phyloP scores from a whole-genome alignment of 1,140 invertebrate species.

The Alviniconcha marisindica region DNA sequence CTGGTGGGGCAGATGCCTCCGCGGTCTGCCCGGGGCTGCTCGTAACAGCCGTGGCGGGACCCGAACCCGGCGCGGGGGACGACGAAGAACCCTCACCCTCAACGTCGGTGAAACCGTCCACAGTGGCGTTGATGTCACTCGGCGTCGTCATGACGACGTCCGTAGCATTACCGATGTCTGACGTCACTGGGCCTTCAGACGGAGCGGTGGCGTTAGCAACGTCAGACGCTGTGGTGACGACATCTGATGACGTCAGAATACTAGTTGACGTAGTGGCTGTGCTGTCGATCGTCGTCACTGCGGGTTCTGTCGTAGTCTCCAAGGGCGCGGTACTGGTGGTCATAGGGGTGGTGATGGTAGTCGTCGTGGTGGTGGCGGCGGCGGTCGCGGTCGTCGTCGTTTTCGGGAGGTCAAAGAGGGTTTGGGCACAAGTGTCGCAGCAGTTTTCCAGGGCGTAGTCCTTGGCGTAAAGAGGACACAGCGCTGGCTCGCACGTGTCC shows the following conservation, averaged over 20 bases:
- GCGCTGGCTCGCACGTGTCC: constrained; percentile 28
- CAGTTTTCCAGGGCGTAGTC: constrained; percentile 41
- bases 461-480: constrained; percentile 37
- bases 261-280: not conserved
- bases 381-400: constrained; percentile 28
- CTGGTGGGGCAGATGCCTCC: not conserved
- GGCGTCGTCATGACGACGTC: not conserved
- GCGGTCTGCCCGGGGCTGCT: not conserved
- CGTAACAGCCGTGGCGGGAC: not conserved
- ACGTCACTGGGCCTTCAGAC: not conserved
- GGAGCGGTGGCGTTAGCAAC: not conserved
- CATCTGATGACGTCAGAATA: not conserved
- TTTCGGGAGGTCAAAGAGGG: constrained; percentile 31
- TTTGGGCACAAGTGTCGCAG: constrained; percentile 44
- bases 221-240: not conserved
- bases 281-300: not conserved
- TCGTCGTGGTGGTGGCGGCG: constrained; percentile 8
- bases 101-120: not conserved
- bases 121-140: not conserved
- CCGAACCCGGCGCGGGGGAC: not conserved
- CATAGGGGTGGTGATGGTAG: not conserved
- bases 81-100: not conserved
- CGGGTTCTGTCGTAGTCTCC: not conserved
- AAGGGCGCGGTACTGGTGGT: not conserved
- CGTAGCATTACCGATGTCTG: not conserved